phyloP scores from a whole-genome alignment of 2,888 invertebrate species.

The Choreutis nemorana region DNA sequence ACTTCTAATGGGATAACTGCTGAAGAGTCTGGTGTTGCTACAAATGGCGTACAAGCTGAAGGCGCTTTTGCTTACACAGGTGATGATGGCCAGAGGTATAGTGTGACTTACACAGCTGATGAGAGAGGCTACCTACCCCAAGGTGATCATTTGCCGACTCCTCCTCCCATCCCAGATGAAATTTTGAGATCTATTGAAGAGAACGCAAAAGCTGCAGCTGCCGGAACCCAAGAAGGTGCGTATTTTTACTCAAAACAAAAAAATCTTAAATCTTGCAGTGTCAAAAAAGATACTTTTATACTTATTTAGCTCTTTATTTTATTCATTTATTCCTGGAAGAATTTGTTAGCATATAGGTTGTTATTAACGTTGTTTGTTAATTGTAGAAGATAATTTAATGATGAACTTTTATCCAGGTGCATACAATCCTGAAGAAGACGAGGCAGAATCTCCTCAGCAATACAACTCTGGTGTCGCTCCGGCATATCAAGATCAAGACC shows the following conservation, averaged over 20 bases:
- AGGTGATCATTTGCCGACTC: constrained; percentile 51
- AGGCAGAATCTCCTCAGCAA: constrained; percentile 18
- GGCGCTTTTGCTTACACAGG: constrained; percentile 50
- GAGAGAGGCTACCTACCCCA: constrained; percentile 51
- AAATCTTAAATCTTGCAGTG: neutral
- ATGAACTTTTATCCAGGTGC: constrained; percentile 32
- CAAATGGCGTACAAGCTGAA: constrained; percentile 49
- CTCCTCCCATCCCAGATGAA: constrained; percentile 53
- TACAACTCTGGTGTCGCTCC: constrained; percentile 13
- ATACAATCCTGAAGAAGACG: constrained; percentile 45
- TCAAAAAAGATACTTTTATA: no score
- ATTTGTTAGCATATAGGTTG: no score
- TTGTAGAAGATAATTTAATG: neutral
- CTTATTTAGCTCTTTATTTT: no score
- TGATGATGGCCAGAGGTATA: constrained; percentile 48
- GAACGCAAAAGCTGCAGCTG: constrained; percentile 49
- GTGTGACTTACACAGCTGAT: constrained; percentile 51
- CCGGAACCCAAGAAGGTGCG: constrained; percentile 56
- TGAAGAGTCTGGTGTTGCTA: constrained; percentile 51
- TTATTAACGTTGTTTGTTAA: neutral
- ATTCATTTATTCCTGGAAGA: no score
- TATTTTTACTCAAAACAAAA: neutral
- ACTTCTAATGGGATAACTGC: constrained; percentile 56
- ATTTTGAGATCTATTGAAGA: constrained; percentile 49
- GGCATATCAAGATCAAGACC: constrained; percentile 6